Evolutionary conservation across 2,888 invertebrate species (phyloP).

Genomic region (Lasioglossum villosulum): DNA sequence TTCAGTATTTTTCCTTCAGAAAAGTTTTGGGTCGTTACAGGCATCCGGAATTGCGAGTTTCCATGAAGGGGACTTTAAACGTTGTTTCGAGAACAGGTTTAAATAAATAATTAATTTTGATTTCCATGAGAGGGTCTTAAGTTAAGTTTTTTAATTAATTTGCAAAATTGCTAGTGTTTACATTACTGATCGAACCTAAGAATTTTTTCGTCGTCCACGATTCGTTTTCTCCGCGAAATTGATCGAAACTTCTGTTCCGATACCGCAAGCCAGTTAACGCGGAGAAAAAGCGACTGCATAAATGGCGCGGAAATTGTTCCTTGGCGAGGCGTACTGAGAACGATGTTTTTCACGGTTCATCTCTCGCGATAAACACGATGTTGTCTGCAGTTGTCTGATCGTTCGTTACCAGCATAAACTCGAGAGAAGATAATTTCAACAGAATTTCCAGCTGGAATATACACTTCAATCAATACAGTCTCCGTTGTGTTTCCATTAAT

Average conservation of each 20-base stretch:
- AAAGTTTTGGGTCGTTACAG: no score
- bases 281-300: not conserved
- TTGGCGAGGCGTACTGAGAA: not conserved
- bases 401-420: not conserved
- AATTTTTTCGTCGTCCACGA: no score
- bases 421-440: not conserved
- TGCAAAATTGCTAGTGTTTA: no score
- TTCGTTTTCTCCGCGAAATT: not conserved
- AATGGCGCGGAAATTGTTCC: conserved; percentile 19
- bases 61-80: no score
- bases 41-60: no score
- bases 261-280: not conserved
- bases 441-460: not conserved
- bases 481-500: not conserved
- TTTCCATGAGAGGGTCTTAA: no score
- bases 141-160: no score
- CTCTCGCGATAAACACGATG: conserved; percentile 10
- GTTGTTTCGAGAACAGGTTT: no score
- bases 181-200: no score
- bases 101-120: no score
- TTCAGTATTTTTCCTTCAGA: no score
- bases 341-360: conserved; percentile 5
- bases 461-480: not conserved
- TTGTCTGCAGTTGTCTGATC: not conserved
- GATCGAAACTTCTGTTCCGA: not conserved